Percentiles rank a stretch among this genome's conserved stretches.
phyloP scores from a whole-genome alignment of 2,113 vertebrate species.

The Deroptyus accipitrinus region DNA sequence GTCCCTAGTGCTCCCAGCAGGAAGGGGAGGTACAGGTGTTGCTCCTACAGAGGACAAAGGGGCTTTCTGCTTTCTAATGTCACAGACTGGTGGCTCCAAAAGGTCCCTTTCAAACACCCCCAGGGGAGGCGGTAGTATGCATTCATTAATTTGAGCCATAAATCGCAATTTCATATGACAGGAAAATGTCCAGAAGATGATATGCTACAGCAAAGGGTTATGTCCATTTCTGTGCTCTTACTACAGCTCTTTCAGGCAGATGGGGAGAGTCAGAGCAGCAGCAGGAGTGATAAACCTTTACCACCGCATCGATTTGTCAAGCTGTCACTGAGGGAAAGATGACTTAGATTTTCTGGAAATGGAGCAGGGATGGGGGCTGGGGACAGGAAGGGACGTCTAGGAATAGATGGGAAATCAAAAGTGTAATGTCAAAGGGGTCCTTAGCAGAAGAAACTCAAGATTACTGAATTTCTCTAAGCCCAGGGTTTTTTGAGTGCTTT shows the following conservation, averaged over 20 bases:
- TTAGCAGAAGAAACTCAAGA: neutral
- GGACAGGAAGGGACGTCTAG: neutral
- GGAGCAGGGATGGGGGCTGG: neutral
- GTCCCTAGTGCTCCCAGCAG: neutral
- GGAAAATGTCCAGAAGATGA: neutral
- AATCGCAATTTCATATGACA: neutral
- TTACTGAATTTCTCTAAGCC: neutral
- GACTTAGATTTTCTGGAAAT: neutral
- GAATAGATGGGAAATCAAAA: neutral
- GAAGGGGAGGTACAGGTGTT: neutral
- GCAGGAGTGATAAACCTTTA: neutral
- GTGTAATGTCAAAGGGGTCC: neutral
- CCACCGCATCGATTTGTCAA: neutral
- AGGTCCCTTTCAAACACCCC: neutral
- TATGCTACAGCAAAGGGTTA: neutral
- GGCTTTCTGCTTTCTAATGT: neutral
- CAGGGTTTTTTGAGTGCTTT: neutral
- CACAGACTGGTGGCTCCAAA: neutral
- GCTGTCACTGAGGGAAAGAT: neutral
- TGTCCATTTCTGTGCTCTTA: neutral
- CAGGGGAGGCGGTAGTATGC: fast-evolving
- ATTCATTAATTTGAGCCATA: neutral
- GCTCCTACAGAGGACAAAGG: neutral
- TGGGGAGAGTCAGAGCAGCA: neutral
- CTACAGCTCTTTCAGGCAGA: neutral